Evolutionary conservation across 2,797 vertebrate species (phyloP).

Genomic region (Sebastes oblongus): DNA sequence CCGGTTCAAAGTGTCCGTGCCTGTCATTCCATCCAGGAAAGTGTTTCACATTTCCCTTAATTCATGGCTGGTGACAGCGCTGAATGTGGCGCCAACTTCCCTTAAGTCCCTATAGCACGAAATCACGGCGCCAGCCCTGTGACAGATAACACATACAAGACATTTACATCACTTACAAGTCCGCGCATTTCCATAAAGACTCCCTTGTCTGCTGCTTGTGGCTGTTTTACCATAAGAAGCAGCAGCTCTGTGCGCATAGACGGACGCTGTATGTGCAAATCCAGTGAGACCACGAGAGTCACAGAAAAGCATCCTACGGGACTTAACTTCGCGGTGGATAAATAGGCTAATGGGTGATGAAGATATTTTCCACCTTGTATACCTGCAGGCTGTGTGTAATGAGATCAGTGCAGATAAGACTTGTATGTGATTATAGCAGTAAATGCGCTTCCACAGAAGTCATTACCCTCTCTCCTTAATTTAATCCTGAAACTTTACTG

Average conservation of each 20-base stretch:
- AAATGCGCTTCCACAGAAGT: slow-evolving; percentile 21
- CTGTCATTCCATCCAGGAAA: slow-evolving; percentile 35
- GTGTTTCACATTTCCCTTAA: slow-evolving; percentile 48
- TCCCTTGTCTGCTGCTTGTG: slow-evolving; percentile 29
- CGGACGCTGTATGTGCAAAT: slow-evolving; percentile 1
- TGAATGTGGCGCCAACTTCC: slow-evolving; percentile 46
- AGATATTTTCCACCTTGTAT: slow-evolving; percentile 3
- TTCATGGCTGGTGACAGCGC: slow-evolving; percentile 51
- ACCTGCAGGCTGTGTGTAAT: slow-evolving; percentile 8
- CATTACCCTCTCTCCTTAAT: slow-evolving; percentile 16
- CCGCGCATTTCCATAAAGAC: slow-evolving; percentile 45
- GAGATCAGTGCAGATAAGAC: neutral
- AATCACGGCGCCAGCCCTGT: slow-evolving; percentile 48
- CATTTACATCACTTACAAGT: slow-evolving; percentile 51
- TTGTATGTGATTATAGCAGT: neutral
- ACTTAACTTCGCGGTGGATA: neutral
- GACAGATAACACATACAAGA: slow-evolving; percentile 54
- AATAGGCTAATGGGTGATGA: neutral
- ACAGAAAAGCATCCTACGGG: neutral
- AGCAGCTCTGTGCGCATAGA: slow-evolving; percentile 17
- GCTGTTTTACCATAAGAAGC: slow-evolving; percentile 4
- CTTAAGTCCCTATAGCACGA: slow-evolving; percentile 26
- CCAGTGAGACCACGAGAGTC: neutral
- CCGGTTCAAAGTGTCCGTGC: slow-evolving; percentile 29
- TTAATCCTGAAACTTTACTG: slow-evolving; percentile 14